These are phyloP conservation scores for Drosophila setifemur DNA, from an alignment of 1,140 invertebrate genomes.

Conservation along the genomic window DNA sequence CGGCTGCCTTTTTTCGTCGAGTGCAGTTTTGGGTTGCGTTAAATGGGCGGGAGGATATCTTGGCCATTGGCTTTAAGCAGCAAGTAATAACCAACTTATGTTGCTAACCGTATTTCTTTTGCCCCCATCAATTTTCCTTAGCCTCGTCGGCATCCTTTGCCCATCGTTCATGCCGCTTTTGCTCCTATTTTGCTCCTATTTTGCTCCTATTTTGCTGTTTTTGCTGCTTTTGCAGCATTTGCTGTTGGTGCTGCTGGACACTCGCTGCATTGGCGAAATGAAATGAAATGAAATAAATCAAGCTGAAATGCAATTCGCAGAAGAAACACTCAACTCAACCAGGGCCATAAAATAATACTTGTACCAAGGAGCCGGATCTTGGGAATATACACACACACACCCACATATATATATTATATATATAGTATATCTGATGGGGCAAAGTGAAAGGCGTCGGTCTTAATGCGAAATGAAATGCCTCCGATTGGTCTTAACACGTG, in stretches of 20 bases:
- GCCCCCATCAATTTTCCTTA: constrained; percentile 62
- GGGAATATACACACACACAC: neutral
- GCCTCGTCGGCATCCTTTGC: neutral
- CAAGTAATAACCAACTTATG: constrained; percentile 80
- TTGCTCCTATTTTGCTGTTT: too few relatives aligned
- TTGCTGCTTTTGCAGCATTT: constrained; percentile 6
- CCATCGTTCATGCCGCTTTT: constrained; percentile 16
- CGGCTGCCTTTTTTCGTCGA: neutral
- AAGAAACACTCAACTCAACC: constrained; percentile 59
- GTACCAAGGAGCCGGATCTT: constrained; percentile 9
- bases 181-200: neutral
- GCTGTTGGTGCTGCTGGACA: constrained; percentile 18
- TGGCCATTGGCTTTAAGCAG: constrained; percentile 67
- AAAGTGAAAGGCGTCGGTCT: constrained; percentile 60
- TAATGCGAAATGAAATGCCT: constrained; percentile 72
- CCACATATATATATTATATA: too few relatives aligned
- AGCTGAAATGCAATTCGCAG: constrained; percentile 78
- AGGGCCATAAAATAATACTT: constrained; percentile 72
- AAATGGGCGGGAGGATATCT: too few relatives aligned
- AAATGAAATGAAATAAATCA: constrained; percentile 80
- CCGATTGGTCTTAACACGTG: constrained; percentile 47
- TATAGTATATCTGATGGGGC: constrained; percentile 36
- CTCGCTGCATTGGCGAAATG: constrained; percentile 54
- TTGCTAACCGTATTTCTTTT: constrained; percentile 74
- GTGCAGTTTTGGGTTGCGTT: constrained; percentile 6